A percentile compares a stretch with the other conserved stretches of the same genome.
Evolutionary conservation across 1,140 invertebrate species (phyloP).

Genomic region (Solen grandis): DNA sequence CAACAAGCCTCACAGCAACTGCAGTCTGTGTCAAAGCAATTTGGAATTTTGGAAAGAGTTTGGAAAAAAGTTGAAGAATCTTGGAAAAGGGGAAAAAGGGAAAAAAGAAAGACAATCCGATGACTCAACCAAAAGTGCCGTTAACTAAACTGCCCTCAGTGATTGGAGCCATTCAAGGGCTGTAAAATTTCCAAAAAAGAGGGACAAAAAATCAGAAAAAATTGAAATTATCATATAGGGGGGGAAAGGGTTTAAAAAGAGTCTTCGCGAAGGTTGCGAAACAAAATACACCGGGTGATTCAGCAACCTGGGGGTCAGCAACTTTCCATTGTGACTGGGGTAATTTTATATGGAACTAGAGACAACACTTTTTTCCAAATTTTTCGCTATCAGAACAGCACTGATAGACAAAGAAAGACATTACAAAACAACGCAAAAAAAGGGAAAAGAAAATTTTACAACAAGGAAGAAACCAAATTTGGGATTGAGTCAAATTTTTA

Average conservation of each 20-base stretch:
- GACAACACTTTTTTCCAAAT: constrained; percentile 82
- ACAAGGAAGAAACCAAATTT: constrained; percentile 83
- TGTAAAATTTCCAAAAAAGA: constrained; percentile 86
- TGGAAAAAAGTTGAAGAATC: constrained; percentile 88
- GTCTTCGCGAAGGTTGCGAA: constrained; percentile 62
- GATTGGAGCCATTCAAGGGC: constrained; percentile 83
- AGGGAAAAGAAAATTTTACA: constrained; percentile 12
- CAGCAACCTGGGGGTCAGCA: constrained; percentile 31
- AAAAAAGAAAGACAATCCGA: constrained; percentile 52
- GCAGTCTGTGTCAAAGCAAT: constrained; percentile 87
- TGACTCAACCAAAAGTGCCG: constrained; percentile 72
- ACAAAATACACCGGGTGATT: constrained; percentile 56
- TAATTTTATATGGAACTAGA: constrained; percentile 82
- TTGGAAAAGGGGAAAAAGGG: constrained; percentile 75
- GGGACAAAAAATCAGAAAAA: constrained; percentile 91
- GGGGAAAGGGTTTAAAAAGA: constrained; percentile 85
- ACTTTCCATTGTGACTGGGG: constrained; percentile 78
- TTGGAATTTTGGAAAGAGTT: constrained; percentile 90
- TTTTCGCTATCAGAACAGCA: constrained; percentile 72
- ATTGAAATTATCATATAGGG: constrained; percentile 91
- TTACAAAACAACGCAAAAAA: constrained; percentile 23
- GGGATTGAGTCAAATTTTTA: constrained; percentile 90
- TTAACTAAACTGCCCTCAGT: constrained; percentile 68
- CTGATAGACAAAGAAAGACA: constrained; percentile 55
- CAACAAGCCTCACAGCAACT: constrained; percentile 85